Conservation (phyloP, 2,113 vertebrate species). For the Psittacula cyanocephala region DNA sequence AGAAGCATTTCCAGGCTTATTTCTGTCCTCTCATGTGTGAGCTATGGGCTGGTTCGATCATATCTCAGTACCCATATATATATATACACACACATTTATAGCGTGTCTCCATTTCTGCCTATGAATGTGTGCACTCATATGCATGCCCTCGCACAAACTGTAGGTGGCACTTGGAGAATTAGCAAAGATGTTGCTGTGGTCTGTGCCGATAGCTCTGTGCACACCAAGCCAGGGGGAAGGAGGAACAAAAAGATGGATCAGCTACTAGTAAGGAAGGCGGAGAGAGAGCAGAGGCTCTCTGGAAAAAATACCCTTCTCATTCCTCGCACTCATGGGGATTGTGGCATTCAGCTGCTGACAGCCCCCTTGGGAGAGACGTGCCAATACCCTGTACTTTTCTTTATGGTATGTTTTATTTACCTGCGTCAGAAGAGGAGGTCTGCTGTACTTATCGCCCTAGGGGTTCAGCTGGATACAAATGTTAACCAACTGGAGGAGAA, state of each 20-base stretch:
- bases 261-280: background rate
- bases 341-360: background rate
- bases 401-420: constrained; percentile 18
- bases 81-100: background rate
- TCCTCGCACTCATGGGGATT: accelerated
- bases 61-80: background rate
- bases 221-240: background rate
- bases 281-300: background rate
- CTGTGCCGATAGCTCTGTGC: background rate
- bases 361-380: background rate
- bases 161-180: constrained; percentile 60
- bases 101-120: background rate
- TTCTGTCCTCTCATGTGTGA: background rate
- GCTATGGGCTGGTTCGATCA: background rate
- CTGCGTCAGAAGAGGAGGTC: constrained; percentile 10
- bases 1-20: background rate
- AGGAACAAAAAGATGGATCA: background rate
- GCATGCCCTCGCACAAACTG: background rate
- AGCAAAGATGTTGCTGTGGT: constrained; percentile 4
- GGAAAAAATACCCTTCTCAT: background rate
- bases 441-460: background rate
- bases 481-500: background rate
- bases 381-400: background rate
- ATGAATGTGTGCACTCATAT: background rate
- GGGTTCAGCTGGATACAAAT: constrained; percentile 15